Conservation (phyloP, 2,113 vertebrate species). For the Podarcis cretensis region DNA sequence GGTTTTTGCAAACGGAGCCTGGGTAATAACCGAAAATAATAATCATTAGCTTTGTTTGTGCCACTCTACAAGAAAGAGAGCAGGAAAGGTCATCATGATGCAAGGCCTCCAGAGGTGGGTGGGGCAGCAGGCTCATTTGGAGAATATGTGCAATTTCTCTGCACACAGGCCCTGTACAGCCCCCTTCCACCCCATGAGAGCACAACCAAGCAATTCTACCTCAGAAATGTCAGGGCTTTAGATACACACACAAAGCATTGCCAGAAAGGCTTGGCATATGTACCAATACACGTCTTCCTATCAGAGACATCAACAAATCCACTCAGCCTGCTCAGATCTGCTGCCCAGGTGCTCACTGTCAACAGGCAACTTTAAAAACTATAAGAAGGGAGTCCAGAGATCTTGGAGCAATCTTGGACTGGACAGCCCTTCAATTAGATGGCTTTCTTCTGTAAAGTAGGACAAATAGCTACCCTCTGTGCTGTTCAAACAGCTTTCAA, state of each 20-base stretch:
- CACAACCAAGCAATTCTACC: background rate
- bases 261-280: background rate
- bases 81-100: background rate
- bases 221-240: background rate
- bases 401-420: background rate
- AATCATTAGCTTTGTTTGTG: background rate
- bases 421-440: background rate
- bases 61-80: background rate
- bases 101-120: background rate
- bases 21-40: background rate
- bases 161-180: background rate
- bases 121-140: background rate
- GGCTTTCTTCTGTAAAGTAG: background rate
- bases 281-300: background rate
- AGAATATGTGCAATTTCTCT: slow-evolving; percentile 29
- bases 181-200: background rate
- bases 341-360: no score
- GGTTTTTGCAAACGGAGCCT: background rate
- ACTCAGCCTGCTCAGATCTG: background rate
- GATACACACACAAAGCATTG: background rate
- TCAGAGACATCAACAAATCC: background rate
- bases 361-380: no score
- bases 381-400: no score
- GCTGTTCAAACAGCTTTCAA: background rate
- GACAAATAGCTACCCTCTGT: background rate